These are phyloP conservation scores for Antheraea mylitta DNA, from an alignment of 1,140 invertebrate genomes.

Conservation along the genomic window DNA sequence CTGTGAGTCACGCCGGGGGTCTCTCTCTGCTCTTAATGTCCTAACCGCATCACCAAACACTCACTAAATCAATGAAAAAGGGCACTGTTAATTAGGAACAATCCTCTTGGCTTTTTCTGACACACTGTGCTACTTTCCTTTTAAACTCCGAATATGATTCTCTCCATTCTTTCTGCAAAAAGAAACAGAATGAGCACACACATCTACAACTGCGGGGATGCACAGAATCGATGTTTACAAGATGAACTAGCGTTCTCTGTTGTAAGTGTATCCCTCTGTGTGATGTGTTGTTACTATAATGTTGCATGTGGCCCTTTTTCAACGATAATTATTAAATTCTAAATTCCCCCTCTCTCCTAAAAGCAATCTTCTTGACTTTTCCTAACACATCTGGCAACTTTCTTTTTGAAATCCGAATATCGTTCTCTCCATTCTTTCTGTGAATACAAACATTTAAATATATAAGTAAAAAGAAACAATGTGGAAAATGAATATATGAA, in stretches of 20 bases:
- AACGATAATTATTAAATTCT: constrained; percentile 53
- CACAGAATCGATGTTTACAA: neutral
- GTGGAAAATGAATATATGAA: constrained; percentile 13
- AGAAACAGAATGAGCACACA: constrained; percentile 72
- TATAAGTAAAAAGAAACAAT: constrained; percentile 28
- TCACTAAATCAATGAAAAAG: constrained; percentile 75
- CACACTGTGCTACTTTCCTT: constrained; percentile 97
- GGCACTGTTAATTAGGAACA: constrained; percentile 85
- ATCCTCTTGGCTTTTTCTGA: constrained; percentile 99
- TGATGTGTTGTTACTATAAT: constrained; percentile 36
- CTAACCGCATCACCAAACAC: constrained; percentile 68
- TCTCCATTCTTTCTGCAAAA: constrained; percentile 97
- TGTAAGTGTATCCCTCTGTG: neutral
- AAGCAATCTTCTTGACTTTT: constrained; percentile 98
- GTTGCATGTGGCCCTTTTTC: constrained; percentile 62
- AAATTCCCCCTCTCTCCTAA: constrained; percentile 78
- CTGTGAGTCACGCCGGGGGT: constrained; percentile 38
- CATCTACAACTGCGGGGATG: constrained; percentile 43
- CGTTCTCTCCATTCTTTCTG: constrained; percentile 98
- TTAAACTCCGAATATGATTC: constrained; percentile 98
- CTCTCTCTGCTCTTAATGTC: constrained; percentile 42
- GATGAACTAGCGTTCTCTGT: constrained; percentile 4
- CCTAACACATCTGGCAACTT: constrained; percentile 96
- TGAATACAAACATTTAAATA: constrained; percentile 67
- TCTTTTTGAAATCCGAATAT: constrained; percentile 96